Base-by-base conservation (phyloP, 2,888 invertebrate genomes). In the Drosophila diplacantha region DNA sequence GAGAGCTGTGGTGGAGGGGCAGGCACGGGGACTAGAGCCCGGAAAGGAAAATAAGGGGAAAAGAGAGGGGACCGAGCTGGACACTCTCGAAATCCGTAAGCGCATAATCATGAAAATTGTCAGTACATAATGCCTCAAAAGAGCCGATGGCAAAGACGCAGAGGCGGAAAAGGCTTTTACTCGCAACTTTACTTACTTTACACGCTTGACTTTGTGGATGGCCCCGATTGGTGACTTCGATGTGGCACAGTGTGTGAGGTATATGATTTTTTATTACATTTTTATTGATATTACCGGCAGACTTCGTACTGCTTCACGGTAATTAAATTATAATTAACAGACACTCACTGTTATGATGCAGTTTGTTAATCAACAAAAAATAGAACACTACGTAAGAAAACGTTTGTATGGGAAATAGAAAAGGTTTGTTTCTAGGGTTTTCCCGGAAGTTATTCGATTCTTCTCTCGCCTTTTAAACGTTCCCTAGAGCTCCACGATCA, bases 31-130 rank as follows among this genome's bases (percentile, higher is more conserved):
- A 1, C 26, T 2, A 26, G 47, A 55, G 20, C 38, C 29, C 44
- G 52, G 32, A 32, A 18, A 34, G 44, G 16, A 16, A n/a, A 14
- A 16, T 11, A 3, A n/a, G 12, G n/a, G 29, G 5, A n/a, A 34
- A 18, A 32, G 34, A n/a, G 34, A 34, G 37, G 11, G 12, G 18
- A 16, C 54, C 47, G 44, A 31, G 51, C 74, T 79, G 71, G 75
- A 70, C 82, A 74, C 71, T 79, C 69, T 56, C 47, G 9, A 59
- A 54, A 49, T 41, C 66, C 60, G 60, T 79, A 74, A 73, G 80
- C 83, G 73, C 70, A 83, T 80, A 83, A 80, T 80, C 80, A 80
- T 83, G 83, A 75, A 80, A 80, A 80, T 80, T 80, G 80, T 83
- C 76, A 81, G 80, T 80, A 81, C 80, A 83, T 80, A 83, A 80